Evolutionary conservation across 2,113 vertebrate species (phyloP).

Genomic region (Notechis scutatus): DNA sequence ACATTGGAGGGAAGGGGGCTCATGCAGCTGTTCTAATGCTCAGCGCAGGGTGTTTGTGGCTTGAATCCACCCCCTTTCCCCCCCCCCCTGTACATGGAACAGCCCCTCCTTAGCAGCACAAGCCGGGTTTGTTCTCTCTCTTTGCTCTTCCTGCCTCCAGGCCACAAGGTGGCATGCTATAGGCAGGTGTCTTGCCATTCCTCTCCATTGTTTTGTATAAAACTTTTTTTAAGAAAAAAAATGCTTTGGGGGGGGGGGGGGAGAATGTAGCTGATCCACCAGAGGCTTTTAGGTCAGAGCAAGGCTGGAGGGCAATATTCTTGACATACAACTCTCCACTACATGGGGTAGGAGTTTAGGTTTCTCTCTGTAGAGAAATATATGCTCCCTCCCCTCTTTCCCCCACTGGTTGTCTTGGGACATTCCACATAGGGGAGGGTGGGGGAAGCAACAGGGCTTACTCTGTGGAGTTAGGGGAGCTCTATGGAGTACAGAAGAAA

Average conservation of each 20-base stretch:
- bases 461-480: background rate
- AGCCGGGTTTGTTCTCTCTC: background rate
- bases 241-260: background rate
- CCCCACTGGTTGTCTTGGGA: background rate
- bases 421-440: background rate
- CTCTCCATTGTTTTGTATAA: slow-evolving; percentile 21
- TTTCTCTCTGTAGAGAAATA: background rate
- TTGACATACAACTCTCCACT: background rate
- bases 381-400: background rate
- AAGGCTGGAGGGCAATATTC: background rate
- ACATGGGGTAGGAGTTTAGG: background rate
- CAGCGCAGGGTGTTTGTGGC: background rate
- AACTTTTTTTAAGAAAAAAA: background rate
- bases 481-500: background rate
- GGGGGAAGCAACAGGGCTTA: background rate
- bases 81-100: background rate
- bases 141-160: background rate
- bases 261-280: background rate
- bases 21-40: slow-evolving; percentile 20
- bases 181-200: slow-evolving; percentile 13
- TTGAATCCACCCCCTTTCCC: background rate
- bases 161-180: slow-evolving; percentile 15
- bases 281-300: background rate
- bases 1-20: background rate
- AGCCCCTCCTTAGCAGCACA: slow-evolving; percentile 8